A percentile compares a stretch with the other conserved stretches of the same genome.
Evolutionary conservation across 1,140 invertebrate species (phyloP).

Genomic region (Berghia stephanieae): DNA sequence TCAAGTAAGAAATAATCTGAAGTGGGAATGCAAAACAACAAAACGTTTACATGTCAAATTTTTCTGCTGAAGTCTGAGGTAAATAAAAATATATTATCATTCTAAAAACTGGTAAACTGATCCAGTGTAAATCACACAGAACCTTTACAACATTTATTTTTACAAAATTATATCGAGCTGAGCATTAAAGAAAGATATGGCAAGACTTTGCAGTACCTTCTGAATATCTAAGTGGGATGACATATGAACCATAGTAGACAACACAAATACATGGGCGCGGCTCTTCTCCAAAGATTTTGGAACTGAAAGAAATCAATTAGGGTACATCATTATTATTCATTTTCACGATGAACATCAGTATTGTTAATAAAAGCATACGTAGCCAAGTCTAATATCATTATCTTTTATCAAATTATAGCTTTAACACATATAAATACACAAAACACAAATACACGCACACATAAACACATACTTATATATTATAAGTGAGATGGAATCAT

Average conservation of each 20-base stretch:
- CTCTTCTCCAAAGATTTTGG: slow-evolving; percentile 38
- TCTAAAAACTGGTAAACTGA: no score
- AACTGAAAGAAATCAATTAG: no score
- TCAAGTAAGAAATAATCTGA: not conserved
- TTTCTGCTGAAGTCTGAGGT: no score
- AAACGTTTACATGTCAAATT: no score
- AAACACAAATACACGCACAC: not conserved
- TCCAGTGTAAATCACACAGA: no score
- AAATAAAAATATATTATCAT: no score
- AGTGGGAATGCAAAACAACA: no score
- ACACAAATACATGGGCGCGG: slow-evolving; percentile 28
- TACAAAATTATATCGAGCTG: not conserved
- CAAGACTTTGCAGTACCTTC: slow-evolving; percentile 21
- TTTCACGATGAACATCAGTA: not conserved
- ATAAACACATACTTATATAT: no score
- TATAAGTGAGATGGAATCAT: no score
- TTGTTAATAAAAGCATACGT: no score
- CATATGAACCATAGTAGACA: slow-evolving; percentile 39
- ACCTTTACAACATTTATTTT: not conserved
- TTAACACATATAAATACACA: not conserved
- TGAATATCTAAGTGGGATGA: slow-evolving; percentile 33
- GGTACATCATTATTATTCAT: no score
- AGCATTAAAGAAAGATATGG: not conserved
- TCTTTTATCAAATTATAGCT: not conserved
- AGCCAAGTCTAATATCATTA: not conserved